Base-by-base conservation (phyloP, 2,888 invertebrate species). In the Idaea aversata region DNA sequence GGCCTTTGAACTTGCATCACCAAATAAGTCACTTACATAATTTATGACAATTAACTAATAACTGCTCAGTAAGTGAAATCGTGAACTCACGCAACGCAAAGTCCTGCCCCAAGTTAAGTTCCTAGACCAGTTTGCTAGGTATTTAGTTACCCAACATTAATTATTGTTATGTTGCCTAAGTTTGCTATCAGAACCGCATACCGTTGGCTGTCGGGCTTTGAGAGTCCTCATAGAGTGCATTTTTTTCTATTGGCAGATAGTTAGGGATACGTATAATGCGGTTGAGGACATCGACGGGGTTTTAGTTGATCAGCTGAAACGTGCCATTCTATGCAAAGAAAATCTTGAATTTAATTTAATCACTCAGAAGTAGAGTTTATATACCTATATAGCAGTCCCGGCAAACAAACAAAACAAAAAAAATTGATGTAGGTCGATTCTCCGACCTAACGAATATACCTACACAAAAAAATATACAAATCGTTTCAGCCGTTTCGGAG, bases 111-210 rank as follows among this genome's bases (percentile, higher is more conserved):
- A 82, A 79, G 80, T 77, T 67, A 68, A 65, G 72, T 68, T 66
- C 70, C 75, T 70, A 83, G 79, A 86, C 85, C 82, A 83, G 86
- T 87, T 85, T 75, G 76, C 73, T 75, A 82, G 82, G 78, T 77
- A 81, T 83, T 82, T 76, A 64, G 78, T 86, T 86, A 81, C 85
- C 72, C 82, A 86, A 86, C 77, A 69, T 60, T 72, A 59, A 59
- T 82, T 82, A 84, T 84, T 84, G 81, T 78, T 73, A 73, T 68
- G 76, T 85, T 84, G 83, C 84, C 73, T 79, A 82, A 85, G 79
- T 75, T 65, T 57, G 63, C 13, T 47, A 47, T 47, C 47, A 47
- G 47, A 47, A 47, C 47, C 47, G 47, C 47, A 47, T 47, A 13
- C 47, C 47, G 47, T 47, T 72, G 65, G 71, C 64, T 68, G 71